Percentiles rank a stretch among this genome's conserved stretches.
Conservation (phyloP, 2,888 invertebrate genomes). For the Pyrocoelia pectoralis region DNA sequence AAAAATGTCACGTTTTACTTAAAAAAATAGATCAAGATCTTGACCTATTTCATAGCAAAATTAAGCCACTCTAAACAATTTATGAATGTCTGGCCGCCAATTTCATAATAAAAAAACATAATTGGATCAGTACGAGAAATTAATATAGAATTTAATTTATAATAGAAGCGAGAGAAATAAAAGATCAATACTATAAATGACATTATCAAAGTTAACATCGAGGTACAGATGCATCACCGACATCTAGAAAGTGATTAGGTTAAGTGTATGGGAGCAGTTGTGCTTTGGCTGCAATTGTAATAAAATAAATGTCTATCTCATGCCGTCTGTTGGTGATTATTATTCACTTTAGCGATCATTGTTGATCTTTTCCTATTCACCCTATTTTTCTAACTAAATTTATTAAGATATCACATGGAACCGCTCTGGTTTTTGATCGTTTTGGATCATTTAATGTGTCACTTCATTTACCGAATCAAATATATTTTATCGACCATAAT, state of each 20-base stretch:
- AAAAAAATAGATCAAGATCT: slow-evolving; percentile 1
- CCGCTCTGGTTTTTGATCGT: slow-evolving; percentile 31
- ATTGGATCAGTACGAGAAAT: neutral
- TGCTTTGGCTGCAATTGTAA: slow-evolving; percentile 51
- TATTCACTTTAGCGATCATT: slow-evolving; percentile 49
- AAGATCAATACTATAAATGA: slow-evolving; percentile 34
- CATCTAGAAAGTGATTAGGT: slow-evolving; percentile 38
- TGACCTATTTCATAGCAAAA: neutral
- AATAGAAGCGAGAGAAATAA: slow-evolving; percentile 24
- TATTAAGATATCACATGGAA: slow-evolving; percentile 34
- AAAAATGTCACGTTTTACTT: too few relatives aligned
- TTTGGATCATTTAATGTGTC: slow-evolving; percentile 29
- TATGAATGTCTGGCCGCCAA: too few relatives aligned
- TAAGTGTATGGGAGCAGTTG: slow-evolving; percentile 50
- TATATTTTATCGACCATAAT: neutral
- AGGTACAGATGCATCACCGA: slow-evolving; percentile 36
- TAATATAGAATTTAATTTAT: slow-evolving; percentile 18
- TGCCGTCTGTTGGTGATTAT: slow-evolving; percentile 52
- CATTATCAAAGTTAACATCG: slow-evolving; percentile 34
- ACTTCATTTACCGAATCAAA: slow-evolving; percentile 12
- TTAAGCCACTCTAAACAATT: too few relatives aligned
- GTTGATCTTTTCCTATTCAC: slow-evolving; percentile 27
- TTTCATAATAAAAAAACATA: too few relatives aligned
- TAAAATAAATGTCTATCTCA: slow-evolving; percentile 56
- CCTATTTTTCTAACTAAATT: slow-evolving; percentile 28